Percentiles rank a stretch among this genome's conserved stretches.
phyloP scores from a whole-genome alignment of 92 coral and sea anemone genomes.

The Parazoanthus darwini region DNA sequence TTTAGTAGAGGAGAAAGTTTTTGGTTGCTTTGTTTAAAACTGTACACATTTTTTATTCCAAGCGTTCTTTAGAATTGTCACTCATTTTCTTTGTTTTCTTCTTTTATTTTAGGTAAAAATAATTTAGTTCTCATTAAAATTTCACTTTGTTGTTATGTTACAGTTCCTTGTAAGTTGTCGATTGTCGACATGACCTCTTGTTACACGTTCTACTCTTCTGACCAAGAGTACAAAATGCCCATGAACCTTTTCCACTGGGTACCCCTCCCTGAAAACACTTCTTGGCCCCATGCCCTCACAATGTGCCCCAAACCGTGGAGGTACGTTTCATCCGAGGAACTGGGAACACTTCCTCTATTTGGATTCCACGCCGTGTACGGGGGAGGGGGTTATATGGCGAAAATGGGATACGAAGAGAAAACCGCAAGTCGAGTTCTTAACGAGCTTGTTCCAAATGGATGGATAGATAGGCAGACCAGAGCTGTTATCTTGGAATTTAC shows the following conservation, averaged over 20 bases:
- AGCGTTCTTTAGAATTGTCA: too few species aligned
- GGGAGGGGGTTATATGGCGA: slow-evolving; percentile 53
- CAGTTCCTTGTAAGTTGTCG: not conserved
- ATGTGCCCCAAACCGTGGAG: slow-evolving; percentile 37
- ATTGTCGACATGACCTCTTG: slow-evolving; percentile 18
- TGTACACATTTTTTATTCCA: too few species aligned
- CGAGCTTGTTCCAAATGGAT: slow-evolving; percentile 31
- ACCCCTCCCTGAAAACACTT: slow-evolving; percentile 13
- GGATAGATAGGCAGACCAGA: slow-evolving; percentile 61
- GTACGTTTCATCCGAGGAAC: not conserved
- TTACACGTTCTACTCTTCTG: slow-evolving; percentile 29
- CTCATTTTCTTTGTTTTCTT: too few species aligned
- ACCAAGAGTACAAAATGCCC: slow-evolving; percentile 41
- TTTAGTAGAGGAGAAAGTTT: too few species aligned
- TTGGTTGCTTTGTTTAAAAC: too few species aligned
- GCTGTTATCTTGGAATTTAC: slow-evolving; percentile 50
- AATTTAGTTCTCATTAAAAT: too few species aligned
- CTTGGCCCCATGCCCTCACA: slow-evolving; percentile 22
- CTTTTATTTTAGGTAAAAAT: too few species aligned
- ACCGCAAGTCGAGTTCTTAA: slow-evolving; percentile 36
- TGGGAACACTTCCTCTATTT: not conserved
- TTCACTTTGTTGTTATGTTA: not conserved
- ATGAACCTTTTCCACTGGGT: slow-evolving; percentile 41
- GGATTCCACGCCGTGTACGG: slow-evolving; percentile 43
- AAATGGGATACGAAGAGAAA: slow-evolving; percentile 37